Percentiles rank a stretch among this genome's conserved stretches.
phyloP scores from a whole-genome alignment of 92 coral and sea anemone species.

The Porites lobata region DNA sequence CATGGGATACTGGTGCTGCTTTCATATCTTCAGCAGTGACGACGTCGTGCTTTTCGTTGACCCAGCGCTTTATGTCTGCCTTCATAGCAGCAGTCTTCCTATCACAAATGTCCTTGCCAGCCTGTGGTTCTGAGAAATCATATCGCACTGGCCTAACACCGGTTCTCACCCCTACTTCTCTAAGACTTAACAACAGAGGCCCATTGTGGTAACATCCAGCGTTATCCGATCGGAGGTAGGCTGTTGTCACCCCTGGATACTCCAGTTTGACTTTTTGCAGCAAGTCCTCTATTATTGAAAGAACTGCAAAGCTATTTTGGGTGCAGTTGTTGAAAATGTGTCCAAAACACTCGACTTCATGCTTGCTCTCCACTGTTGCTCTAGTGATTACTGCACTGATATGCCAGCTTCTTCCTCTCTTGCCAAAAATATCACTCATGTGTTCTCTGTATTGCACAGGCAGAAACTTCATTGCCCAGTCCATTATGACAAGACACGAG shows the following conservation, averaged over 20 bases:
- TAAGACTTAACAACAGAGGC: slow-evolving; percentile 54
- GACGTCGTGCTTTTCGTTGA: too few species aligned
- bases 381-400: slow-evolving; percentile 61
- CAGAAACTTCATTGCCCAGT: slow-evolving; percentile 57
- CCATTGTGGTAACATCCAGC: too few species aligned
- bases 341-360: too few species aligned
- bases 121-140: slow-evolving; percentile 68
- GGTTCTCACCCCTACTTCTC: slow-evolving; percentile 38
- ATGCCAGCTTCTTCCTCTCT: slow-evolving; percentile 57
- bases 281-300: too few species aligned
- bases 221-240: too few species aligned
- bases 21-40: too few species aligned
- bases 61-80: slow-evolving; percentile 40
- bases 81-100: slow-evolving; percentile 62
- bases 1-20: too few species aligned
- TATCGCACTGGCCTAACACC: slow-evolving; percentile 55
- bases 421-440: slow-evolving; percentile 63
- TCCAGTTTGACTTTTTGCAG: too few species aligned
- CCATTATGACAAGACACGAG: slow-evolving; percentile 47
- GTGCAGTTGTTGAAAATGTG: too few species aligned
- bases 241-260: too few species aligned
- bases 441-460: slow-evolving; percentile 44
- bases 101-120: slow-evolving; percentile 73
- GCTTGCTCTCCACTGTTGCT: slow-evolving; percentile 20
- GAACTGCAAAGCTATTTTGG: too few species aligned